A percentile compares a stretch with the other conserved stretches of the same genome.
Conservation (phyloP, 2,888 invertebrate species). For the Thyatira batis region DNA sequence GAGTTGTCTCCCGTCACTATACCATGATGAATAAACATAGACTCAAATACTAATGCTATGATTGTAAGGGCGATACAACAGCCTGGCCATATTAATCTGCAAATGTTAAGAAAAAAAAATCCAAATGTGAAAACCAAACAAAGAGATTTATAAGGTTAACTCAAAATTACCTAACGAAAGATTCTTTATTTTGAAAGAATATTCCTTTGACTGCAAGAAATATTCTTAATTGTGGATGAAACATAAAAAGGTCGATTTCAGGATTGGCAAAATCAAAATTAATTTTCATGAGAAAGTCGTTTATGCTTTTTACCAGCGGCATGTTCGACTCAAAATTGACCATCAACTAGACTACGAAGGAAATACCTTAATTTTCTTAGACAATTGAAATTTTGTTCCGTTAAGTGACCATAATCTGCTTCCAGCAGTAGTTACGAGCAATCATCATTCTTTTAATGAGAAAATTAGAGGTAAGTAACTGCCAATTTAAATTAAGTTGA, state of each 20-base stretch:
- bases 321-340: constrained; percentile 26
- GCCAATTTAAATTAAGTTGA: not conserved
- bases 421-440: not conserved
- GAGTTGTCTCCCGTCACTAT: constrained; percentile 42
- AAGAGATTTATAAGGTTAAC: not conserved
- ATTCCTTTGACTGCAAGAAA: constrained; percentile 50
- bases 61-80: constrained; percentile 28
- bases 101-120: constrained; percentile 7
- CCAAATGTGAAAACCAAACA: too few relatives aligned
- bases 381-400: not conserved
- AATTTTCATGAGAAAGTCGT: constrained; percentile 39
- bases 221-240: constrained; percentile 56
- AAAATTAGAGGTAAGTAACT: not conserved
- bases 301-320: constrained; percentile 24
- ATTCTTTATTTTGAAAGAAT: constrained; percentile 48
- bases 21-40: constrained; percentile 40
- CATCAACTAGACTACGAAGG: too few relatives aligned
- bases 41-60: constrained; percentile 31
- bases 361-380: not conserved
- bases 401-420: not conserved
- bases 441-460: not conserved
- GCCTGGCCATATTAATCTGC: constrained; percentile 51
- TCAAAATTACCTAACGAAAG: constrained; percentile 45
- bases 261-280: constrained; percentile 42
- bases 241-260: constrained; percentile 45